These are phyloP conservation scores for Eucera pruinosa DNA, from an alignment of 2,888 invertebrate genomes.

Conservation along the genomic window DNA sequence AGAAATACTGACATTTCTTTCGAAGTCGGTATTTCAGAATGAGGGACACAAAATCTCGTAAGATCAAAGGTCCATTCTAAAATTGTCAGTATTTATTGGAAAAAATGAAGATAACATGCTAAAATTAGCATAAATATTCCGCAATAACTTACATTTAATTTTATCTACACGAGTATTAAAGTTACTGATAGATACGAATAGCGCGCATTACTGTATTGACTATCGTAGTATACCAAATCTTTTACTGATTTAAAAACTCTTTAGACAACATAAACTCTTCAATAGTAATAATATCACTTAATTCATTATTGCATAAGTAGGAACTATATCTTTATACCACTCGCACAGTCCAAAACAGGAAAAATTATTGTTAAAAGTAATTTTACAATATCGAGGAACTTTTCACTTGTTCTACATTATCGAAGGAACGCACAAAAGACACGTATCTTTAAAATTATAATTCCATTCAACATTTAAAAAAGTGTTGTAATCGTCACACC, in stretches of 20 bases:
- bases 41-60: no score
- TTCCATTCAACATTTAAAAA: not conserved
- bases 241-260: constrained; percentile 17
- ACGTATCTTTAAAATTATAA: not conserved
- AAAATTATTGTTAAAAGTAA: not conserved
- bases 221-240: constrained; percentile 5
- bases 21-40: no score
- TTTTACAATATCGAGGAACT: constrained; percentile 5
- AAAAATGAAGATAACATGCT: not conserved
- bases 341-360: not conserved
- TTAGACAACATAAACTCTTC: not conserved
- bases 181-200: not conserved
- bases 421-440: not conserved
- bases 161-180: not conserved
- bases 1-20: no score
- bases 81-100: not conserved
- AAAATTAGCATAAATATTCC: not conserved
- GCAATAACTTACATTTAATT: not conserved
- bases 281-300: not conserved
- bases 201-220: constrained; percentile 4
- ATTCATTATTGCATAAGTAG: not conserved
- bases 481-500: not conserved
- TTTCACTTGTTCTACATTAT: constrained; percentile 21
- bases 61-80: no score
- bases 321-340: no score